Evolutionary conservation across 2,113 vertebrate genomes (phyloP).

Genomic region (Paralichthys olivaceus): DNA sequence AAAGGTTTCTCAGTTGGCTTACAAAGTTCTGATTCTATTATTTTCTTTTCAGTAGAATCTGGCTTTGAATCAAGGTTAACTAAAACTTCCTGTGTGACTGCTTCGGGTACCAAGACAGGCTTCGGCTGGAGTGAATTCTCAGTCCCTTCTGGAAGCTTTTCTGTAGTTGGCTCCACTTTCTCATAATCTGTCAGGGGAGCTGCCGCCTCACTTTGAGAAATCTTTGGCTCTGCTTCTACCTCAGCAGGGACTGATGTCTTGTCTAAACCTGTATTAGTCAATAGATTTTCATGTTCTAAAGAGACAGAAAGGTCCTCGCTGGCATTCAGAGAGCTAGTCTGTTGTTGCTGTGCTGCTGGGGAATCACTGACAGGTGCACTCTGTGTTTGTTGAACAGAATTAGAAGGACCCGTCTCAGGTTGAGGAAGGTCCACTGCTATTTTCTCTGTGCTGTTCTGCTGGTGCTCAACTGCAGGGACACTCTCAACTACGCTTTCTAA

Average conservation of each 20-base stretch:
- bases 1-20: conserved; percentile 22
- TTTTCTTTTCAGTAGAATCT: conserved; percentile 17
- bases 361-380: conserved; percentile 27
- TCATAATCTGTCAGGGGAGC: conserved; percentile 36
- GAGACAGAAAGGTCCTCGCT: conserved; percentile 23
- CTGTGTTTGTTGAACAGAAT: conserved; percentile 36
- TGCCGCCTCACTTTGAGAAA: conserved; percentile 34
- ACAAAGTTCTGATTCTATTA: not conserved
- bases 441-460: conserved; percentile 34
- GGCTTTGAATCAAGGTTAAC: conserved; percentile 11
- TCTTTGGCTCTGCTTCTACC: conserved; percentile 45
- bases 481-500: conserved; percentile 43
- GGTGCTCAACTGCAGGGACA: conserved; percentile 18
- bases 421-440: conserved; percentile 20
- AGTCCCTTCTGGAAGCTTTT: conserved; percentile 49
- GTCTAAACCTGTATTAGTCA: conserved; percentile 49
- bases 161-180: conserved; percentile 37
- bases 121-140: conserved; percentile 35
- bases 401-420: conserved; percentile 4
- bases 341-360: conserved; percentile 28
- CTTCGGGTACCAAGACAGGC: conserved; percentile 7
- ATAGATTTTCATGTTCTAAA: conserved; percentile 46
- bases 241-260: conserved; percentile 36
- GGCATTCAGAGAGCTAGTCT: conserved; percentile 24
- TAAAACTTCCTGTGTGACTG: conserved; percentile 28